Conservation (phyloP, 2,888 invertebrate genomes). For the Mylabris sibirica region DNA sequence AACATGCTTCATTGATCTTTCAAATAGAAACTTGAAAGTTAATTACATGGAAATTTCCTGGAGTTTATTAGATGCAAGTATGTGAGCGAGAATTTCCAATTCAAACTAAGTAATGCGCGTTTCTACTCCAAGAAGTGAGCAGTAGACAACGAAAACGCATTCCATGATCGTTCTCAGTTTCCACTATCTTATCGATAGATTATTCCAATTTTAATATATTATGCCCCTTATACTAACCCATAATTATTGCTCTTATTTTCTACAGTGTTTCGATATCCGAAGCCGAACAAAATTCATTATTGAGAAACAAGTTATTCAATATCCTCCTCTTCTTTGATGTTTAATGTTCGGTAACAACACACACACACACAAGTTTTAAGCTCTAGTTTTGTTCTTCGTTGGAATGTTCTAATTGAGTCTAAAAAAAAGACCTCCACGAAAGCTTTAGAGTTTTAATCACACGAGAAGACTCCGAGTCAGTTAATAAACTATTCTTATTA, state of each 20-base stretch:
- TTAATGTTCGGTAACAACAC: constrained; percentile 49
- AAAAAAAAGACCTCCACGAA: background rate
- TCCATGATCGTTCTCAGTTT: constrained; percentile 44
- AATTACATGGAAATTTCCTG: constrained; percentile 62
- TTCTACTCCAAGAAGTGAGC: constrained; percentile 34
- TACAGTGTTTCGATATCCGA: constrained; percentile 52
- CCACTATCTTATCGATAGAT: background rate
- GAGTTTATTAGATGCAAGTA: constrained; percentile 63
- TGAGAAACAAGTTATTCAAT: constrained; percentile 60
- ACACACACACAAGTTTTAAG: constrained; percentile 39
- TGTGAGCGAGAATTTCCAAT: constrained; percentile 63
- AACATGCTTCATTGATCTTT: constrained; percentile 55
- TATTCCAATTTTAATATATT: background rate
- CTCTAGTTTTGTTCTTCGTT: constrained; percentile 45
- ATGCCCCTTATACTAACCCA: background rate
- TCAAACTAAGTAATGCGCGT: constrained; percentile 59
- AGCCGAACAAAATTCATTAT: constrained; percentile 58
- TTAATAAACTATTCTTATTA: background rate
- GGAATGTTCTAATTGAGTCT: background rate
- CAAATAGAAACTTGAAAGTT: constrained; percentile 57
- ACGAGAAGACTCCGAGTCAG: background rate
- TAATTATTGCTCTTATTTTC: constrained; percentile 36
- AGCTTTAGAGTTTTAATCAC: background rate
- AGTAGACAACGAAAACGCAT: constrained; percentile 50
- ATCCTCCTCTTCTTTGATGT: constrained; percentile 54